These are phyloP conservation scores for Colletes latitarsis DNA, from an alignment of 1,140 invertebrate species.

Conservation along the genomic window DNA sequence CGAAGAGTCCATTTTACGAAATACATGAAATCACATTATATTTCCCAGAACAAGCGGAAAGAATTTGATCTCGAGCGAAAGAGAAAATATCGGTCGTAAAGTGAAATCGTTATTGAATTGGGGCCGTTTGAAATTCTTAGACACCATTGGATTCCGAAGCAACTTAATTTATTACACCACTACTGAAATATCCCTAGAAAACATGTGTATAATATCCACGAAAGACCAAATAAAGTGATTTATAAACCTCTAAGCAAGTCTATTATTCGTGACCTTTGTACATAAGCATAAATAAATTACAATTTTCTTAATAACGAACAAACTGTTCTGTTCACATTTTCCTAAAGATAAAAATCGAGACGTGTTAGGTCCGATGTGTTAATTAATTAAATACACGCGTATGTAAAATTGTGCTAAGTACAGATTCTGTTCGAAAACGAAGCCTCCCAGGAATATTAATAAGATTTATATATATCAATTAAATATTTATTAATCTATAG, in stretches of 20 bases:
- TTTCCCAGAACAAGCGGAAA: slow-evolving; percentile 39
- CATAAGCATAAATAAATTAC: not conserved
- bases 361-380: no score
- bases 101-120: slow-evolving; percentile 90
- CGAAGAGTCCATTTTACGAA: no score
- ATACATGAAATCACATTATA: not conserved
- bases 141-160: slow-evolving; percentile 82
- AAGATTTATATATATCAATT: no score
- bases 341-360: no score
- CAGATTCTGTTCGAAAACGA: no score
- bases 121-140: slow-evolving; percentile 86
- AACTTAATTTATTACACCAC: slow-evolving; percentile 86
- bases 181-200: slow-evolving; percentile 86
- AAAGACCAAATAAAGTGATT: slow-evolving; percentile 19
- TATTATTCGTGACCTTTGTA: not conserved
- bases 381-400: no score
- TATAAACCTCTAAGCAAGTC: no score
- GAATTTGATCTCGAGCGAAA: slow-evolving; percentile 69
- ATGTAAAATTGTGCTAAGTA: no score
- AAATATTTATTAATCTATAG: no score
- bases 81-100: slow-evolving; percentile 85
- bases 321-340: no score
- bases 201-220: slow-evolving; percentile 87
- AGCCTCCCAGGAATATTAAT: no score
- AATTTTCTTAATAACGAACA: no score